A percentile compares a stretch with the other conserved stretches of the same genome.
Conservation (phyloP, 2,888 invertebrate genomes). For the Callyntrura guangdongensis region DNA sequence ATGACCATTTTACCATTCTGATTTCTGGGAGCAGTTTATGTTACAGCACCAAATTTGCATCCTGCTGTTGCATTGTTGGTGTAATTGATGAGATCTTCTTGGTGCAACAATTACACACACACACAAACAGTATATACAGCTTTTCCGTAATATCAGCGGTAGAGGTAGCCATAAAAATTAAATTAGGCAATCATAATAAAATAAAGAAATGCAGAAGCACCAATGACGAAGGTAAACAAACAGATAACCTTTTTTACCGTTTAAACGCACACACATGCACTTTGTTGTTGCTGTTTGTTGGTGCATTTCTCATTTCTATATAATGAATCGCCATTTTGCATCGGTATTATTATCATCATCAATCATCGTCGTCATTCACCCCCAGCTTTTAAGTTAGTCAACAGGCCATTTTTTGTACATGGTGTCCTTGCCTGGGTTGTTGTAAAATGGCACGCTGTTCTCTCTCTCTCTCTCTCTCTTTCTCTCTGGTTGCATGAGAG, state of each 20-base stretch:
- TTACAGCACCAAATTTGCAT: too few species aligned
- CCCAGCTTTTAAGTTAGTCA: background rate
- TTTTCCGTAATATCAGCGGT: background rate
- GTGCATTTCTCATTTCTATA: background rate
- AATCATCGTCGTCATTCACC: too few species aligned
- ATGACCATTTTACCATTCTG: too few species aligned
- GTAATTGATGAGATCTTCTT: too few species aligned
- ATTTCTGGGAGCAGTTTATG: too few species aligned
- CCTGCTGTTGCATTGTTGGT: too few species aligned
- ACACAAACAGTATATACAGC: too few species aligned
- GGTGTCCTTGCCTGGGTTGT: background rate
- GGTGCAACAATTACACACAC: too few species aligned
- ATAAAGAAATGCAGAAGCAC: background rate
- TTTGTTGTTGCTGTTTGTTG: background rate
- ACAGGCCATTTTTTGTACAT: background rate
- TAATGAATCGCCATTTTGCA: too few species aligned
- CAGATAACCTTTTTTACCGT: background rate
- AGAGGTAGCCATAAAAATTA: background rate
- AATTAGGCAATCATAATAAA: background rate
- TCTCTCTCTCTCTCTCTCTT: too few species aligned
- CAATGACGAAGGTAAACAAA: background rate
- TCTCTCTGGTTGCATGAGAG: background rate
- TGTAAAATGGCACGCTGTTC: conserved; percentile 2
- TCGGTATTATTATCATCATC: too few species aligned
- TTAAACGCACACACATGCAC: background rate